Evolutionary conservation across 2,888 invertebrate genomes (phyloP).

Genomic region (Galerucella pusilla): DNA sequence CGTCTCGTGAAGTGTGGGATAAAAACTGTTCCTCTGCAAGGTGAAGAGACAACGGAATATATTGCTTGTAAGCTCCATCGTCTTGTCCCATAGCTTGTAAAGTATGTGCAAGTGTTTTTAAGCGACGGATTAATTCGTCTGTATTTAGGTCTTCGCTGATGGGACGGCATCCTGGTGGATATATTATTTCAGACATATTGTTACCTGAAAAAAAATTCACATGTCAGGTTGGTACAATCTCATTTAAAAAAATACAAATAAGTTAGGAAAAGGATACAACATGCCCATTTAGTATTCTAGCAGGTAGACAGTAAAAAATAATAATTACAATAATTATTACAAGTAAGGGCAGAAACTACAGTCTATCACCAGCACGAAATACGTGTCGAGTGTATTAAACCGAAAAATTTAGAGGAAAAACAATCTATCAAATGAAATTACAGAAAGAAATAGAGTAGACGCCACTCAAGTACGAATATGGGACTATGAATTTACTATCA

Average conservation of each 20-base stretch:
- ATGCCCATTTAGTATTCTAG: too few relatives aligned
- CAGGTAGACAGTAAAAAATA: too few relatives aligned
- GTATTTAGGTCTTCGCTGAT: constrained; percentile 94
- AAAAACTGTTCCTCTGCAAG: constrained; percentile 94
- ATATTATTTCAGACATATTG: constrained; percentile 86
- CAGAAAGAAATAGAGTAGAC: too few relatives aligned
- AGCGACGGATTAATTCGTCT: constrained; percentile 93
- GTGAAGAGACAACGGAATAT: constrained; percentile 91
- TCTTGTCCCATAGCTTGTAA: constrained; percentile 97
- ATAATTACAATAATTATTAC: too few relatives aligned
- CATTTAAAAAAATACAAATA: not conserved
- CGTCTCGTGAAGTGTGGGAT: constrained; percentile 89
- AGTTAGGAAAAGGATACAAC: not conserved
- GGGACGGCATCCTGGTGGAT: constrained; percentile 95
- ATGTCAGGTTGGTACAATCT: not conserved
- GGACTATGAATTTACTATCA: too few relatives aligned
- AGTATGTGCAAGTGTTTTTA: constrained; percentile 94
- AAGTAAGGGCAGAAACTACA: too few relatives aligned
- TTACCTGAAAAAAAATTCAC: constrained; percentile 4
- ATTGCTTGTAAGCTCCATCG: constrained; percentile 92
- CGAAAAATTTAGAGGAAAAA: too few relatives aligned
- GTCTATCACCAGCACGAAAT: too few relatives aligned
- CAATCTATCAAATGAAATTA: too few relatives aligned
- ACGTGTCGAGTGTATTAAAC: too few relatives aligned
- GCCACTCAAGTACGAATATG: too few relatives aligned